phyloP scores from a whole-genome alignment of 2,797 vertebrate genomes.

The Crypturellus tataupa region DNA sequence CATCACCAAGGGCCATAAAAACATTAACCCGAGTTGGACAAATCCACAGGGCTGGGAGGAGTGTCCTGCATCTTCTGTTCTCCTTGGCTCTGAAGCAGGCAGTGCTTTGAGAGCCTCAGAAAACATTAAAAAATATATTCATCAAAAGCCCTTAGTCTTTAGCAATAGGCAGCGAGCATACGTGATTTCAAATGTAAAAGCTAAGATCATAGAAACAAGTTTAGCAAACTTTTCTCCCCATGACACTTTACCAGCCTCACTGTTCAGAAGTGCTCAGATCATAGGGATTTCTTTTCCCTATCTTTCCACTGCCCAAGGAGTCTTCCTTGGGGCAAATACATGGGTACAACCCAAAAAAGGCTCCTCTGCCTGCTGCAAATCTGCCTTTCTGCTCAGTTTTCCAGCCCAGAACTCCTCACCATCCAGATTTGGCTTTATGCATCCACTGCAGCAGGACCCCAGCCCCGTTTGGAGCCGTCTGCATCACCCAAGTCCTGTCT shows the following conservation, averaged over 20 bases:
- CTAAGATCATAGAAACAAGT: neutral
- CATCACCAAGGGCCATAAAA: neutral
- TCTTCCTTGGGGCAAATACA: accelerated
- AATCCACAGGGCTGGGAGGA: no score
- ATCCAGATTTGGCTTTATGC: neutral
- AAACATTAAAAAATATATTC: neutral
- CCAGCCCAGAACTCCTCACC: constrained; percentile 40
- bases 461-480: neutral
- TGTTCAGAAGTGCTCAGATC: accelerated
- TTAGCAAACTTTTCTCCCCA: neutral
- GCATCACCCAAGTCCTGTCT: neutral
- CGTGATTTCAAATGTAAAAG: neutral
- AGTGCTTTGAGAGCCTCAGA: neutral
- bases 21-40: neutral
- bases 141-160: neutral
- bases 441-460: neutral
- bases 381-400: neutral
- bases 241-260: neutral
- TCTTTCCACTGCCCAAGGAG: neutral
- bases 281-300: neutral
- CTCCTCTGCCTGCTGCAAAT: neutral
- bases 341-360: neutral
- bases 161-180: neutral
- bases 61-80: neutral
- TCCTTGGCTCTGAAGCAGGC: neutral